phyloP scores from a whole-genome alignment of 37 sponge, comb jelly and placozoan species.

The Geodia barretti region DNA sequence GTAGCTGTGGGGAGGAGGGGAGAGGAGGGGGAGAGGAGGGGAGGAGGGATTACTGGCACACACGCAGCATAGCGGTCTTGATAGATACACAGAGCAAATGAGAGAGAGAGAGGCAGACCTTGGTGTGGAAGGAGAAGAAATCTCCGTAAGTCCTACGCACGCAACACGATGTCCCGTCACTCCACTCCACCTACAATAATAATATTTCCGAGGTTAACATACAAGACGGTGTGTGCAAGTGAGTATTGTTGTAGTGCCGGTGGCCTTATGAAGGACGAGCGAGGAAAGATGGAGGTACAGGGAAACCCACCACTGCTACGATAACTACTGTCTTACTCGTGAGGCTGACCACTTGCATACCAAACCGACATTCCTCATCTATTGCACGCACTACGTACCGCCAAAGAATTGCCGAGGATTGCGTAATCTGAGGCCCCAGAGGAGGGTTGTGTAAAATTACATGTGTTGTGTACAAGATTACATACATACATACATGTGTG shows the following conservation, averaged over 20 bases:
- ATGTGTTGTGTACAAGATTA: no score
- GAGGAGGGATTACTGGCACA: background rate
- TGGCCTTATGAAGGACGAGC: background rate
- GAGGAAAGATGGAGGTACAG: background rate
- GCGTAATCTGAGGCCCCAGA: no score
- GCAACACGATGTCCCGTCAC: conserved; percentile 50
- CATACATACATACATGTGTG: no score
- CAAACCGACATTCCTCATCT: no score
- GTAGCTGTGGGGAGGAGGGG: conserved; percentile 29
- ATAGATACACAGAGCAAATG: background rate
- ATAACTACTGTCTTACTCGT: no score
- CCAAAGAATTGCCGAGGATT: no score
- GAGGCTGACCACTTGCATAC: no score
- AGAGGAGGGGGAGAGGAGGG: background rate
- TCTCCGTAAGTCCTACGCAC: conserved; percentile 81
- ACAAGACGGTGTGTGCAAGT: background rate
- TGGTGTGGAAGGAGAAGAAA: conserved; percentile 84
- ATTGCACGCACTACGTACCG: no score
- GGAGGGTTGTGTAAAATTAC: no score
- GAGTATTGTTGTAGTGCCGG: background rate
- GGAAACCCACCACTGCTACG: no score
- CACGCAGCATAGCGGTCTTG: background rate
- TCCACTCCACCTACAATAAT: conserved; percentile 69
- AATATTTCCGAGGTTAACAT: background rate
- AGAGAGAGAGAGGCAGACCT: conserved; percentile 36